Conservation (phyloP, 2,888 invertebrate genomes). For the Cephus nigrinus region DNA sequence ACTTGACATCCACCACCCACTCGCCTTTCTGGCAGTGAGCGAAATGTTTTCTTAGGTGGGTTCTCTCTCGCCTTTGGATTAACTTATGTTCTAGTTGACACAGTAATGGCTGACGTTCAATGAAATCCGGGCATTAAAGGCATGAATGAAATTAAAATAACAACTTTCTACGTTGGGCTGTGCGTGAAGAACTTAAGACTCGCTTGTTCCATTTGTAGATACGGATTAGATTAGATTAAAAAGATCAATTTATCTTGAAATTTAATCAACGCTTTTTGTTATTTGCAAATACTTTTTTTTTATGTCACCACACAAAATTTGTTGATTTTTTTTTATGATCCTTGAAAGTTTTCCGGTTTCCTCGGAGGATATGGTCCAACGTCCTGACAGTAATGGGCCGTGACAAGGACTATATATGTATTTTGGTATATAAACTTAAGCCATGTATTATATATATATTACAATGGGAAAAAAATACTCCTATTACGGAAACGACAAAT, state of each 20-base stretch:
- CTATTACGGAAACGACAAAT: constrained; percentile 19
- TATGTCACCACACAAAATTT: not conserved
- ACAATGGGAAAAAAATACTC: constrained; percentile 27
- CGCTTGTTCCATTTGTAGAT: not conserved
- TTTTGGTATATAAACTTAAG: not conserved
- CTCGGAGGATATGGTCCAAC: not conserved
- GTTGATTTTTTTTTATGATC: not conserved
- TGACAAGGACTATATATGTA: not conserved
- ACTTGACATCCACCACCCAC: constrained; percentile 8
- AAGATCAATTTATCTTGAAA: not conserved
- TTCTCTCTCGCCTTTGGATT: constrained; percentile 23
- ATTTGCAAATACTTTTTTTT: not conserved
- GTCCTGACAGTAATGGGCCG: not conserved
- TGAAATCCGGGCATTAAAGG: constrained; percentile 8
- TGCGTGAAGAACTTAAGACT: not conserved
- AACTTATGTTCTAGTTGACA: constrained; percentile 40
- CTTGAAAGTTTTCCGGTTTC: not conserved
- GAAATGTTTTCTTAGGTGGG: constrained; percentile 46
- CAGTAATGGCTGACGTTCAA: constrained; percentile 27
- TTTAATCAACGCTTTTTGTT: not conserved
- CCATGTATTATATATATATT: not conserved
- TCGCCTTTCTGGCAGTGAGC: constrained; percentile 18
- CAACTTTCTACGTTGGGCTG: not conserved
- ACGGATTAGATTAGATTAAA: not conserved
- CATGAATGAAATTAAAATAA: not conserved